phyloP scores from a whole-genome alignment of 2,113 vertebrate species.

The Calypte anna region DNA sequence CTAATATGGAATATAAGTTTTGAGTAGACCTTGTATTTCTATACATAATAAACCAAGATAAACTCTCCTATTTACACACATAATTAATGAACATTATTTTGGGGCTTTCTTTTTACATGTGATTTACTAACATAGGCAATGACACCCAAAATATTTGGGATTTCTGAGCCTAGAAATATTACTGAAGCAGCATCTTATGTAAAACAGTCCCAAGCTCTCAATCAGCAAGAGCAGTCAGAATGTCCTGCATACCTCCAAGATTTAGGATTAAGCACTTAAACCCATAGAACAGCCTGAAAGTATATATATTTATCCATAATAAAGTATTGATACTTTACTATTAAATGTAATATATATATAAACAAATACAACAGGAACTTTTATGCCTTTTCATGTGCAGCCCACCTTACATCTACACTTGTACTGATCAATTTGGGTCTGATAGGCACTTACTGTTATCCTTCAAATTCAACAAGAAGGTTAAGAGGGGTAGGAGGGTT shows the following conservation, averaged over 20 bases:
- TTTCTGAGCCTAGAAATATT: background rate
- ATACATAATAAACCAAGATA: background rate
- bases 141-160: background rate
- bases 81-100: background rate
- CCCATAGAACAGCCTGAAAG: background rate
- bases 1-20: background rate
- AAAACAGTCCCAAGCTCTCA: background rate
- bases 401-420: background rate
- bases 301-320: background rate
- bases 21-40: background rate
- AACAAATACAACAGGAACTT: background rate
- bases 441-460: conserved; percentile 7
- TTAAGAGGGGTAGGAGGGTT: background rate
- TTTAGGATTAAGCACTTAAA: background rate
- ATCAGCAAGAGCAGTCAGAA: background rate
- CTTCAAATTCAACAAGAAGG: conserved; percentile 42
- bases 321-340: too few relatives aligned
- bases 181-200: background rate
- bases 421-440: conserved; percentile 31
- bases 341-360: background rate
- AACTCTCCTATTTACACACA: background rate
- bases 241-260: background rate
- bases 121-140: background rate
- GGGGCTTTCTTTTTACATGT: accelerated
- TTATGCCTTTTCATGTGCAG: background rate